Percentiles rank a stretch among this genome's conserved stretches.
phyloP scores from a whole-genome alignment of 2,113 vertebrate species.

The Pipra filicauda region DNA sequence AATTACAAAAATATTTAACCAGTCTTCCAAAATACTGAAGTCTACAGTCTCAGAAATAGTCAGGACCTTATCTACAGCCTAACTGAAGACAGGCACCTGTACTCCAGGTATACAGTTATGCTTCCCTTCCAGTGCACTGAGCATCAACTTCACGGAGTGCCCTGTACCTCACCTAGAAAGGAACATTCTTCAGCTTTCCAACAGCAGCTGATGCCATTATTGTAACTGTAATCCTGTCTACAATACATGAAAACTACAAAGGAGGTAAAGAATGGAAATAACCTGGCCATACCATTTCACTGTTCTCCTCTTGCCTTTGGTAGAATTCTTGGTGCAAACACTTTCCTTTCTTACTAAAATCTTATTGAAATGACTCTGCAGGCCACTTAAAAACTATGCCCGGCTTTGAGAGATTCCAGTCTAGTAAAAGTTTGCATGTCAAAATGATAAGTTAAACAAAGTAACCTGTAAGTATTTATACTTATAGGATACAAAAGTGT shows the following conservation, averaged over 20 bases:
- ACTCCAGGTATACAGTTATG: not conserved
- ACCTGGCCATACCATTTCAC: not conserved
- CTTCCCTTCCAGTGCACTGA: not conserved
- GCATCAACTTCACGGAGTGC: not conserved
- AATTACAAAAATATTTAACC: not conserved
- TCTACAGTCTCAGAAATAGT: not conserved
- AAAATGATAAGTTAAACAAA: not conserved
- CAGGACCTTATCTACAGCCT: not conserved
- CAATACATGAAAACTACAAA: not conserved
- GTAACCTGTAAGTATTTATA: not conserved
- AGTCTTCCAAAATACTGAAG: not conserved
- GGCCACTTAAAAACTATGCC: not conserved
- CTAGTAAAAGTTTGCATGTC: not conserved
- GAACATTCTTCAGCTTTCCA: not conserved
- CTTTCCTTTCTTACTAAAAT: not conserved
- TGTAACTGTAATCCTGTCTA: not conserved
- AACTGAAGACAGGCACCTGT: not conserved
- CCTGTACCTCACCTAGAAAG: not conserved
- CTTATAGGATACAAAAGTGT: not conserved
- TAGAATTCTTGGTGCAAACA: not conserved
- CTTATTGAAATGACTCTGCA: not conserved
- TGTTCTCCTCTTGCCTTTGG: not conserved
- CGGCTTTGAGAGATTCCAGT: not conserved
- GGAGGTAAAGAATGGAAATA: not conserved
- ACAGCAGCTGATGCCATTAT: not conserved